A percentile compares a stretch with the other conserved stretches of the same genome.
phyloP scores from a whole-genome alignment of 2,797 vertebrate genomes.

The Chloroceryle inda region DNA sequence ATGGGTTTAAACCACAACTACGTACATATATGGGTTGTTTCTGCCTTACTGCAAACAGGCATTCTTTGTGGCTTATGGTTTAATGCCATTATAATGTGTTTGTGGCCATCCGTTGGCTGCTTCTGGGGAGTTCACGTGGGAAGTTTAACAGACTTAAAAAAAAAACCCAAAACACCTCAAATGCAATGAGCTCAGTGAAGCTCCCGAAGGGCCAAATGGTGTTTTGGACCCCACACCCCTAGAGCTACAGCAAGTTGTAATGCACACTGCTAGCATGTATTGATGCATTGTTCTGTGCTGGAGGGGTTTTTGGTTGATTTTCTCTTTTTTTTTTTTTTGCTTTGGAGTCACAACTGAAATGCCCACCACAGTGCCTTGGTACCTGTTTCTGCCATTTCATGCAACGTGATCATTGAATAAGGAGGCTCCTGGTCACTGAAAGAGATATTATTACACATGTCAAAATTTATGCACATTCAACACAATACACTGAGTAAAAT shows the following conservation, averaged over 20 bases:
- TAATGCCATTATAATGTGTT: neutral
- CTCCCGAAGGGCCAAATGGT: neutral
- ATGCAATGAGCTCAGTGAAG: neutral
- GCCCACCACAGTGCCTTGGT: conserved; percentile 68
- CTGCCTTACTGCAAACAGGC: neutral
- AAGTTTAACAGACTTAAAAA: neutral
- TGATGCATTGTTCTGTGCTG: neutral
- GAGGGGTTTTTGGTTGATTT: too few species aligned
- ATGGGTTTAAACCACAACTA: accelerated
- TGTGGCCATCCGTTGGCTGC: neutral
- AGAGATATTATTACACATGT: conserved; percentile 77
- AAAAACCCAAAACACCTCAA: neutral
- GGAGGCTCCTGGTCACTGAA: conserved; percentile 99
- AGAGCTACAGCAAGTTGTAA: neutral
- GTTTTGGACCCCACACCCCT: neutral
- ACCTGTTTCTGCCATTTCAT: conserved; percentile 99
- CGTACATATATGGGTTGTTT: accelerated
- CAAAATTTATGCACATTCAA: conserved; percentile 35
- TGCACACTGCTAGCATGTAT: neutral
- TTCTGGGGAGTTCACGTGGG: neutral
- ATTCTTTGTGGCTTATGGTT: neutral
- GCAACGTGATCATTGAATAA: conserved; percentile 99
- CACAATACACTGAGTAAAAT: neutral
- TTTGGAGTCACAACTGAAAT: conserved; percentile 19
- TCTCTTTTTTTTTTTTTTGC: too few species aligned